Evolutionary conservation across 1,140 invertebrate species (phyloP).

Genomic region (Apis mellifera): DNA sequence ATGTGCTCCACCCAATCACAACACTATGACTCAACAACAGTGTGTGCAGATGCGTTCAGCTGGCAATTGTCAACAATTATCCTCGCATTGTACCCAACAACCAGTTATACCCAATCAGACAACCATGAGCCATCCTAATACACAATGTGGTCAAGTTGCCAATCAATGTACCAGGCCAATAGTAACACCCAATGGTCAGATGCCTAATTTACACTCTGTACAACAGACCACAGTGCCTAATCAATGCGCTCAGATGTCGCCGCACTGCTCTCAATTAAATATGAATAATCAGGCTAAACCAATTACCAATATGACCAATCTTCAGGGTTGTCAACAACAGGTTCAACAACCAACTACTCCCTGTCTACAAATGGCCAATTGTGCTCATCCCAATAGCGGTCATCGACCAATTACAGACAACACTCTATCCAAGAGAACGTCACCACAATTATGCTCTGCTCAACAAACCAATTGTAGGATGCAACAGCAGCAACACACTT

Average conservation of each 20-base stretch:
- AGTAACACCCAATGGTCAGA: slow-evolving; percentile 61
- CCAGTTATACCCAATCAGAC: slow-evolving; percentile 13
- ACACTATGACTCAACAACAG: slow-evolving; percentile 49
- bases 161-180: slow-evolving; percentile 55
- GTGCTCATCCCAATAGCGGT: slow-evolving; percentile 65
- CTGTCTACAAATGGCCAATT: slow-evolving; percentile 70
- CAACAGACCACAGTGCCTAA: slow-evolving; percentile 34
- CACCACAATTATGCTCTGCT: slow-evolving; percentile 67
- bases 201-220: slow-evolving; percentile 42
- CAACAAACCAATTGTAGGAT: slow-evolving; percentile 73
- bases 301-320: slow-evolving; percentile 26
- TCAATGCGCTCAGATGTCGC: slow-evolving; percentile 62
- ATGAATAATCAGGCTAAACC: slow-evolving; percentile 56
- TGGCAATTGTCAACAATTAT: slow-evolving; percentile 71
- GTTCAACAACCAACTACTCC: slow-evolving; percentile 35
- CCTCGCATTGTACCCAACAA: slow-evolving; percentile 71
- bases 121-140: slow-evolving; percentile 38
- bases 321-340: slow-evolving; percentile 45
- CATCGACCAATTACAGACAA: slow-evolving; percentile 48
- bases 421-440: slow-evolving; percentile 52
- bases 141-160: slow-evolving; percentile 54
- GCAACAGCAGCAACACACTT: slow-evolving; percentile 69
- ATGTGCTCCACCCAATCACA: slow-evolving; percentile 52
- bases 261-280: slow-evolving; percentile 63
- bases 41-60: slow-evolving; percentile 64